phyloP scores from a whole-genome alignment of 2,888 invertebrate genomes.

The Aphodius granarius region DNA sequence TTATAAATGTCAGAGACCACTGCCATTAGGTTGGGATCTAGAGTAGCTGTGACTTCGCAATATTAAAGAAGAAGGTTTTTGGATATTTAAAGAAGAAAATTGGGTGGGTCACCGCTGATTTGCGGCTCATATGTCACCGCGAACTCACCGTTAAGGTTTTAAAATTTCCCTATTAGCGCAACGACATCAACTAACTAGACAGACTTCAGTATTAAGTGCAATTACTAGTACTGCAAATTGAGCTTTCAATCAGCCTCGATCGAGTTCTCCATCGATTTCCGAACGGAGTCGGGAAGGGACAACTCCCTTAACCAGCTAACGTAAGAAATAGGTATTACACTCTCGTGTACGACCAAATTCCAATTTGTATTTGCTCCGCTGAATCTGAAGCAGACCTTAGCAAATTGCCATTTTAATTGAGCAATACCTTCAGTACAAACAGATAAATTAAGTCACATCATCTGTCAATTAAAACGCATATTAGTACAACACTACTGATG shows the following conservation, averaged over 20 bases:
- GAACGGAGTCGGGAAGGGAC: not conserved
- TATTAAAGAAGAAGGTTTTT: too few species aligned
- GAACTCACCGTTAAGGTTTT: not conserved
- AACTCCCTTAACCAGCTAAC: slow-evolving; percentile 2
- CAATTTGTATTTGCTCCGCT: slow-evolving; percentile 8
- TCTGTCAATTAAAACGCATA: too few species aligned
- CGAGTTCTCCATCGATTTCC: slow-evolving; percentile 13
- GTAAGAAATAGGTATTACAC: not conserved
- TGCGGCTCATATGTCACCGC: not conserved
- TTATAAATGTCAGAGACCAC: too few species aligned
- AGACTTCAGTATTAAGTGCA: not conserved
- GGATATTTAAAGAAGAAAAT: too few species aligned
- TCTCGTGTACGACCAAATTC: slow-evolving; percentile 1
- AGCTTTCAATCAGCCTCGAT: slow-evolving; percentile 9
- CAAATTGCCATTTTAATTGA: slow-evolving; percentile 12
- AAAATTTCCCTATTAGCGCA: not conserved
- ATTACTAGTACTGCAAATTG: slow-evolving; percentile 2
- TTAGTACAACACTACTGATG: too few species aligned
- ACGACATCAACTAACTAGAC: not conserved
- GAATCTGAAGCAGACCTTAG: slow-evolving; percentile 2
- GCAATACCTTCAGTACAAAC: too few species aligned
- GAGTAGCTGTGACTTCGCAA: too few species aligned
- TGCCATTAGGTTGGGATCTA: too few species aligned
- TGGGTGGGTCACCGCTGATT: too few species aligned
- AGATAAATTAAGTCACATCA: too few species aligned